phyloP scores from a whole-genome alignment of 2,113 vertebrate genomes.

The Apus apus region DNA sequence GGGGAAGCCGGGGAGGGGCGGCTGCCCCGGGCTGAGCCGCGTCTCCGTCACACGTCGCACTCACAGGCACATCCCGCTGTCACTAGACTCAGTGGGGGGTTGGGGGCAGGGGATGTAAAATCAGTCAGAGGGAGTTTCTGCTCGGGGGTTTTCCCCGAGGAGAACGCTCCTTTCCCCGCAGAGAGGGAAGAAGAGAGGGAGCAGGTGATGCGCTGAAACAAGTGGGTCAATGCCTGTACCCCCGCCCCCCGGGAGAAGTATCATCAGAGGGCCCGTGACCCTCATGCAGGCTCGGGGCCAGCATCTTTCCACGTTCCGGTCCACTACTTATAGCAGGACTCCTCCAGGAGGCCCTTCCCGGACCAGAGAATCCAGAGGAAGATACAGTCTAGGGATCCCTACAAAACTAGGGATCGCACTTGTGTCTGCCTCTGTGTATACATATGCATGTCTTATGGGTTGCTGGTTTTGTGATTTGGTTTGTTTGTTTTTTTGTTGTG shows the following conservation, averaged over 20 bases:
- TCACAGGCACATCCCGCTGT: not conserved
- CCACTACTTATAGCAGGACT: not conserved
- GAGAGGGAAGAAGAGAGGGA: not conserved
- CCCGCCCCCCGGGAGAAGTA: not conserved
- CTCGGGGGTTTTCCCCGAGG: too few species aligned
- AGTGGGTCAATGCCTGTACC: not conserved
- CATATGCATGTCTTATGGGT: not conserved
- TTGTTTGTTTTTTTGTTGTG: not conserved
- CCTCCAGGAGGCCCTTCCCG: not conserved
- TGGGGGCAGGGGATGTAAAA: not conserved
- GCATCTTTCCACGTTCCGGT: not conserved
- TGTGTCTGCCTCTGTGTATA: not conserved
- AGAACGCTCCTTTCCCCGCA: not conserved
- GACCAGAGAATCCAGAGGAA: not conserved
- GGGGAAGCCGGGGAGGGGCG: not conserved
- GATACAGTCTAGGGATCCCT: not conserved
- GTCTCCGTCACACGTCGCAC: not conserved
- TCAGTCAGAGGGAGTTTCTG: not conserved
- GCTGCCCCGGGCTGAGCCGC: not conserved
- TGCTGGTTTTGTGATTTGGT: too few species aligned
- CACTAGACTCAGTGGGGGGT: not conserved
- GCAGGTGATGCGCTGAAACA: not conserved
- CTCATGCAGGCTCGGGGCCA: not conserved
- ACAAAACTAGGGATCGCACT: not conserved
- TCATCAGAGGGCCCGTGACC: not conserved